Percentiles rank a stretch among this genome's conserved stretches.
Conservation (phyloP, 2,888 invertebrate species). For the Melanophora roralis region DNA sequence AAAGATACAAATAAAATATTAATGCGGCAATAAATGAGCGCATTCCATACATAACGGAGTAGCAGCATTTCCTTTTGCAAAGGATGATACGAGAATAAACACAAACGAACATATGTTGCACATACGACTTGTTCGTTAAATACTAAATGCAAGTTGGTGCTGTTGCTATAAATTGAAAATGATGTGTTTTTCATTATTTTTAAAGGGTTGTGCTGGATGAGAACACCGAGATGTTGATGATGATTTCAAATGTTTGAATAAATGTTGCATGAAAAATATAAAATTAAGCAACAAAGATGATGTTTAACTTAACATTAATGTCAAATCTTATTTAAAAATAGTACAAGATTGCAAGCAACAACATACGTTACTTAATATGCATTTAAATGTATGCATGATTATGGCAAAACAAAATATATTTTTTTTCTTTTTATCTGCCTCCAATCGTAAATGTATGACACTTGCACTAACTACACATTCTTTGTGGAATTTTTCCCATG, state of each 20-base stretch:
- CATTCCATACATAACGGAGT: not conserved
- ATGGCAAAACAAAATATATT: slow-evolving; percentile 16
- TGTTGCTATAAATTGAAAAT: not conserved
- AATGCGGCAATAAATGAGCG: slow-evolving; percentile 12
- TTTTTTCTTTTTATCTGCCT: slow-evolving; percentile 19
- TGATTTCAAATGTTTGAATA: slow-evolving; percentile 4
- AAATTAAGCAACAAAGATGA: slow-evolving; percentile 14
- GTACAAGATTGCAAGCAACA: not conserved
- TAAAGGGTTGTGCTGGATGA: not conserved
- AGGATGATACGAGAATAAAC: not conserved
- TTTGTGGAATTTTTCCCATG: not conserved
- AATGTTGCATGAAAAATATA: slow-evolving; percentile 1
- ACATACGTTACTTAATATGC: slow-evolving; percentile 31
- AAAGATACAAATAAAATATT: not conserved
- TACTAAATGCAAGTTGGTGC: not conserved
- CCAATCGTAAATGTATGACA: slow-evolving; percentile 30
- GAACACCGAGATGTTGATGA: not conserved
- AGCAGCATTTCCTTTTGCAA: not conserved
- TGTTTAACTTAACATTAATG: slow-evolving; percentile 40
- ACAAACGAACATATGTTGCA: not conserved
- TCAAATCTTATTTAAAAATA: slow-evolving; percentile 38
- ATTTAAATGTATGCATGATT: slow-evolving; percentile 42
- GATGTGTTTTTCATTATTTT: not conserved
- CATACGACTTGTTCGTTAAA: not conserved
- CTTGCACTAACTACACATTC: not conserved